These are phyloP conservation scores for Polydrusus pterygomalis DNA, from an alignment of 2,888 invertebrate genomes.

Conservation along the genomic window DNA sequence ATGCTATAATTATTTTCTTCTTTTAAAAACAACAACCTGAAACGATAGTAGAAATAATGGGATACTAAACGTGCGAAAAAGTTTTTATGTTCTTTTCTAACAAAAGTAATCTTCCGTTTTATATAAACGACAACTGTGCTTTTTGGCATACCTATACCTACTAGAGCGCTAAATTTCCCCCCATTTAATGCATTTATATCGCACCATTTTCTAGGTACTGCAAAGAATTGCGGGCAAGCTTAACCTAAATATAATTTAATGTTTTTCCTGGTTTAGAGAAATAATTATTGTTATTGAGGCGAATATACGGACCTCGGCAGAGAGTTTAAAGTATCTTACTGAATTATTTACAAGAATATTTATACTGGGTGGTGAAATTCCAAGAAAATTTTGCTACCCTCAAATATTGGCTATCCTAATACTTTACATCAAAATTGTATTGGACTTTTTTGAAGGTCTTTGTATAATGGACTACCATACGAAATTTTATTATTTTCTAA, in stretches of 20 bases:
- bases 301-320: no score
- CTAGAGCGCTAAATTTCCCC: conserved; percentile 13
- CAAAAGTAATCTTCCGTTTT: conserved; percentile 17
- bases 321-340: no score
- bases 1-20: no score
- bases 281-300: no score
- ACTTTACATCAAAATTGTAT: no score
- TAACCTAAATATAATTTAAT: conserved; percentile 9
- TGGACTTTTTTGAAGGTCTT: no score
- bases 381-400: no score
- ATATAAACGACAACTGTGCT: conserved; percentile 7
- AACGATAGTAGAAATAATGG: background rate
- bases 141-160: conserved; percentile 1
- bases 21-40: background rate
- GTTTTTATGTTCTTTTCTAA: conserved; percentile 10
- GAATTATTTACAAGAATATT: no score
- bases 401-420: no score
- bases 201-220: conserved; percentile 16
- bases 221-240: conserved; percentile 16
- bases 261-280: background rate
- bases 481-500: no score
- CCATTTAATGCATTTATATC: conserved; percentile 27
- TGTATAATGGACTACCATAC: no score
- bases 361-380: no score
- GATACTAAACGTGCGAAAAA: background rate